phyloP scores from a whole-genome alignment of 2,113 vertebrate genomes.

The Oplegnathus fasciatus region DNA sequence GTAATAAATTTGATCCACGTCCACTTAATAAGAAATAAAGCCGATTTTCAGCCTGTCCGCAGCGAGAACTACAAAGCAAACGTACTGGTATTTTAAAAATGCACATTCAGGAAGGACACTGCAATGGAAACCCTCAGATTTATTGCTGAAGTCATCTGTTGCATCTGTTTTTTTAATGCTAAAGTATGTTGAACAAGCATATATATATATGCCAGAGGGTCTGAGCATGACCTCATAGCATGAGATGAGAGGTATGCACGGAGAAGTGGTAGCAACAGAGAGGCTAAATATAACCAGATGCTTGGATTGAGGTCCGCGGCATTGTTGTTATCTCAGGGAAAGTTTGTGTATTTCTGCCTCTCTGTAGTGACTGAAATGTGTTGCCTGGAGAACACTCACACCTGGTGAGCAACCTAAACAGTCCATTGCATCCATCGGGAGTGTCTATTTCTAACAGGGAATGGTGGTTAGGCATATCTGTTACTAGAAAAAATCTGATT shows the following conservation, averaged over 20 bases:
- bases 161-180: slow-evolving; percentile 46
- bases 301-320: slow-evolving; percentile 33
- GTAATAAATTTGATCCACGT: not conserved
- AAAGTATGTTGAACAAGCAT: slow-evolving; percentile 51
- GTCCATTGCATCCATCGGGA: not conserved
- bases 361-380: not conserved
- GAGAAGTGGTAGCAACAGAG: slow-evolving; percentile 58
- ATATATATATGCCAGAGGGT: slow-evolving; percentile 29
- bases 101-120: slow-evolving; percentile 12
- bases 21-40: not conserved
- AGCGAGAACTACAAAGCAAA: not conserved
- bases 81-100: not conserved
- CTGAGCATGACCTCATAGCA: slow-evolving; percentile 51
- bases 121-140: slow-evolving; percentile 30
- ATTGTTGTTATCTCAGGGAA: slow-evolving; percentile 46
- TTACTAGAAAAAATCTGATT: not conserved
- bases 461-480: not conserved
- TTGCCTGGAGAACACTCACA: not conserved
- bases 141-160: slow-evolving; percentile 8
- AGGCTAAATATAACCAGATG: slow-evolving; percentile 69
- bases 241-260: slow-evolving; percentile 31
- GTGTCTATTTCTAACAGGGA: not conserved
- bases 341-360: slow-evolving; percentile 28
- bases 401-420: not conserved
- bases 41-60: not conserved